Conservation (phyloP, 2,113 vertebrate genomes). For the Hoplias malabaricus region DNA sequence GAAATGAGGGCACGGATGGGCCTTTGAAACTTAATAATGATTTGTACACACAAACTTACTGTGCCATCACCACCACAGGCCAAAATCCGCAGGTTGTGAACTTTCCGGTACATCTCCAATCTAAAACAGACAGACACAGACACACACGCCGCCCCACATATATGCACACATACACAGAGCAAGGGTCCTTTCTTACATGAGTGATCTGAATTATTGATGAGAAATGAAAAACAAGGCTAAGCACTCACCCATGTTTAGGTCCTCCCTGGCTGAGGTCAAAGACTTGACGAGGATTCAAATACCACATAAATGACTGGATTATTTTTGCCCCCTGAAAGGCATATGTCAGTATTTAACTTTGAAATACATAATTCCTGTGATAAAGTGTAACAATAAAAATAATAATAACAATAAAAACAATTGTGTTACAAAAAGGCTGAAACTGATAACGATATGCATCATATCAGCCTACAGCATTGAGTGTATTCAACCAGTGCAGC, state of each 20-base stretch:
- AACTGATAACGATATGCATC: too few species aligned
- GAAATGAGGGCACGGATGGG: background rate
- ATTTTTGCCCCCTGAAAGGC: conserved; percentile 87
- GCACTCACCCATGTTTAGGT: conserved; percentile 88
- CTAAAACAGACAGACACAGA: conserved; percentile 62
- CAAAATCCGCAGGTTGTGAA: conserved; percentile 90
- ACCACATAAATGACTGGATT: conserved; percentile 96
- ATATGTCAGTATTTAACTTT: too few species aligned
- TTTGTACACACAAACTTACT: conserved; percentile 67
- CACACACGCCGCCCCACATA: too few species aligned
- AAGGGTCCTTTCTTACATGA: background rate
- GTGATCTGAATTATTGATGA: background rate
- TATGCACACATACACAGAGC: background rate
- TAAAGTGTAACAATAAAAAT: too few species aligned
- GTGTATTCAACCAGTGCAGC: too few species aligned
- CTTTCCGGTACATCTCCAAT: conserved; percentile 90
- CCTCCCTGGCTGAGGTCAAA: conserved; percentile 93
- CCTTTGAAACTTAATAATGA: background rate
- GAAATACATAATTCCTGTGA: too few species aligned
- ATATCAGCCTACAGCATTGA: too few species aligned
- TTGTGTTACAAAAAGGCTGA: too few species aligned
- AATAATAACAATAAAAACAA: too few species aligned
- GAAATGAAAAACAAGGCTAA: background rate
- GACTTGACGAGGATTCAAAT: conserved; percentile 95
- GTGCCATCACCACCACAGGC: conserved; percentile 91